Conservation (phyloP, 2,888 invertebrate genomes). For the Drosophila hamatofila region DNA sequence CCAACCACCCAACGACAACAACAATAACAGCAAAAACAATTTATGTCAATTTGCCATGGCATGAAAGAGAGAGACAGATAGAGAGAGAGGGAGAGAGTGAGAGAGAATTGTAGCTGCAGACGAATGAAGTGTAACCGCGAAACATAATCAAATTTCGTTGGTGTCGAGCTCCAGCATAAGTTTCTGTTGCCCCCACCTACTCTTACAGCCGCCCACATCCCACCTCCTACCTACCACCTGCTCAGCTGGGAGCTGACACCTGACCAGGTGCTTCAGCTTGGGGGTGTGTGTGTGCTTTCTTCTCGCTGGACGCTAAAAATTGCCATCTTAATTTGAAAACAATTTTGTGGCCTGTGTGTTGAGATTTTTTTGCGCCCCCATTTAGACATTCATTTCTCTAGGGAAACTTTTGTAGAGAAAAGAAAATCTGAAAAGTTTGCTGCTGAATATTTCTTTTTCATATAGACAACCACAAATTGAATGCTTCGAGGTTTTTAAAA, state of each 20-base stretch:
- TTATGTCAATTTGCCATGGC: constrained; percentile 66
- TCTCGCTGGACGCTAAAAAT: constrained; percentile 47
- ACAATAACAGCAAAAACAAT: constrained; percentile 52
- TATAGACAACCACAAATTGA: not conserved
- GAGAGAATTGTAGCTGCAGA: constrained; percentile 9
- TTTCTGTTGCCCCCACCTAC: constrained; percentile 29
- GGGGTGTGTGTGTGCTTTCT: constrained; percentile 4
- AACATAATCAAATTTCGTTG: constrained; percentile 76
- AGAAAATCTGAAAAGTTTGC: constrained; percentile 9
- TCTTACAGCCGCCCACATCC: not conserved
- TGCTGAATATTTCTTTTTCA: not conserved
- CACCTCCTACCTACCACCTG: too few species aligned
- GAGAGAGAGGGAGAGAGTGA: not conserved
- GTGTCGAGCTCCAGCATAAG: constrained; percentile 44
- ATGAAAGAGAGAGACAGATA: not conserved
- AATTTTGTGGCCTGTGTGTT: constrained; percentile 53
- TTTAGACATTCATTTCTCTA: constrained; percentile 61
- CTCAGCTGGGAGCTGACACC: constrained; percentile 5
- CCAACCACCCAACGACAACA: constrained; percentile 20
- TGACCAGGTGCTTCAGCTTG: constrained; percentile 27
- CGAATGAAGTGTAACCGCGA: constrained; percentile 76
- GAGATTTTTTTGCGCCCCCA: constrained; percentile 36
- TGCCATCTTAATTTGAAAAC: constrained; percentile 80
- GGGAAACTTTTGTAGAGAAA: constrained; percentile 26
- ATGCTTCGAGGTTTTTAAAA: not conserved